Evolutionary conservation across 2,888 invertebrate species (phyloP).

Genomic region (Ormyrus nitidulus): DNA sequence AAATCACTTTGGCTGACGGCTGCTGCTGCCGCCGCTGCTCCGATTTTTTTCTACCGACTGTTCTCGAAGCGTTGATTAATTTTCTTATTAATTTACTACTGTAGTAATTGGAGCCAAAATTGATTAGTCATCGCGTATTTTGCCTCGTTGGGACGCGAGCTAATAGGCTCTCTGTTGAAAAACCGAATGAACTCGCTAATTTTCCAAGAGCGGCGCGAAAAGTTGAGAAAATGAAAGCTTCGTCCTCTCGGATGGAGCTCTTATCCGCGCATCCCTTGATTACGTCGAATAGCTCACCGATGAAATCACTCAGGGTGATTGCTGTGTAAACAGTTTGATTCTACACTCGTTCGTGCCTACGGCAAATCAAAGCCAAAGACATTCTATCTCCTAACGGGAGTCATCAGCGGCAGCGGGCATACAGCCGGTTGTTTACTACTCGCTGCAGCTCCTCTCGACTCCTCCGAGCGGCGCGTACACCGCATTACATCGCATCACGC

Average conservation of each 20-base stretch:
- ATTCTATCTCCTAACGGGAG: conserved; percentile 51
- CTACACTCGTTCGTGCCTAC: conserved; percentile 3
- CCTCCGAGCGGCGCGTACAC: conserved; percentile 27
- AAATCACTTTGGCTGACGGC: conserved; percentile 43
- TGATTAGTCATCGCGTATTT: no score
- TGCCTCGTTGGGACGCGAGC: no score
- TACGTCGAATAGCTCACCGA: conserved; percentile 48
- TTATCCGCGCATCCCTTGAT: conserved; percentile 20
- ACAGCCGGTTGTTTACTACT: neutral
- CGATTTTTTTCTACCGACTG: conserved; percentile 17
- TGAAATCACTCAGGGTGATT: conserved; percentile 48
- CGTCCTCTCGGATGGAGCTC: neutral
- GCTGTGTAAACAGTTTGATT: conserved; percentile 55
- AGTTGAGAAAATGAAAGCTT: neutral
- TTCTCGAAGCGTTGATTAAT: conserved; percentile 15
- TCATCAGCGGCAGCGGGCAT: conserved; percentile 41
- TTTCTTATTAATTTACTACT: conserved; percentile 31
- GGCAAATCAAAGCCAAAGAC: conserved; percentile 43
- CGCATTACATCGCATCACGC: conserved; percentile 31
- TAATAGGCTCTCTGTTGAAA: no score
- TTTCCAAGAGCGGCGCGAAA: neutral
- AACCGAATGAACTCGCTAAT: neutral
- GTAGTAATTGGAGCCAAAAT: no score
- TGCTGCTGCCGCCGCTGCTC: conserved; percentile 16
- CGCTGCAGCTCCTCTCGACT: conserved; percentile 2